Base-by-base conservation (phyloP, 2,888 invertebrate genomes). In the Pecten maximus region DNA sequence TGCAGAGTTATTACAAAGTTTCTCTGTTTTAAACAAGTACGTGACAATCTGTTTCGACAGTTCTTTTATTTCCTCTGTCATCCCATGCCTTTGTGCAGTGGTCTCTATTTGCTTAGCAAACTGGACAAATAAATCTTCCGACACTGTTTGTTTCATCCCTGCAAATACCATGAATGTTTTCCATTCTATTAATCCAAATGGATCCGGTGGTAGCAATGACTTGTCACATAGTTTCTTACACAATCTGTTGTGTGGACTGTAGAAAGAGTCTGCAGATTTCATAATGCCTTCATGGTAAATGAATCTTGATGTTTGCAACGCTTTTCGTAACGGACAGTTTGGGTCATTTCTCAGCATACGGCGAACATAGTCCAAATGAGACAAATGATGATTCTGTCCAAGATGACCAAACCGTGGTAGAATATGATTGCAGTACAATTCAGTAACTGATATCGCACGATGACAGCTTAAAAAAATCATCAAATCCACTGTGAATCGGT, bases 91-190 rank as follows among this genome's bases (percentile, higher is more conserved):
- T 54, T 19, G 54, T 54, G 19, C 50, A 39, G 19, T 23, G 12
- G 19, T 40, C 28, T 90, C 87, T 35, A 91, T 74, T 16, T 88
- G 19, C 12, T 54, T 48, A 23, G 90, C 90, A 88, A 90, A 91
- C 35, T 88, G 2, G 2, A 86, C 40, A 23, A 90, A 88, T 23
- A 40, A 10, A 10, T 88, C 48, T 19, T 28, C 35, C 4, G 88
- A 40, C 19, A 90, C 88, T 16, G 40, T 48, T n/a, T 50, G 54
- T 19, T 60, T 74, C 40, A 91, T 87, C 16, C 90, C 90, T 10
- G 90, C 74, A 15, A n/a, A 28, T n/a, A 50, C 39, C 90, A 91
- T 90, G 35, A 91, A 89, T 10, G 35, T n/a, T 50, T 35, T 35
- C 91, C 91, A 91, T 40, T 88, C 54, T 10, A 0, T 0, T 16